Conservation (phyloP, 2,888 invertebrate genomes). For the Standfussiana lucernea region DNA sequence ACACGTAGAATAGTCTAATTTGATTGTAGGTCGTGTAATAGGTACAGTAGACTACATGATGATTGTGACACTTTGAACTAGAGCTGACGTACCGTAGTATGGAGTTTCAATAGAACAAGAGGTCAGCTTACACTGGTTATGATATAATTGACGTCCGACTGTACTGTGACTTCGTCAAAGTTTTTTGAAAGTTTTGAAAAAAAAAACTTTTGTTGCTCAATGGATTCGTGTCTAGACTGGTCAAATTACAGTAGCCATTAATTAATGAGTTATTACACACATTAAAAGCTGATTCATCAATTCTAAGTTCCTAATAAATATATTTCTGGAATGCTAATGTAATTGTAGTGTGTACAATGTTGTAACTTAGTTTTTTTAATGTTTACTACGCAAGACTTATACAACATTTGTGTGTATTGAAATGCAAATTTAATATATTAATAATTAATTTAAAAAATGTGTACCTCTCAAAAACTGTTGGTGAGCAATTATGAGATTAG, state of each 20-base stretch:
- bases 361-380: conserved; percentile 1
- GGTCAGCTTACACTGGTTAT: background rate
- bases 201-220: background rate
- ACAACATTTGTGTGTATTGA: background rate
- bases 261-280: conserved; percentile 25
- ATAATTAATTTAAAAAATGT: no score
- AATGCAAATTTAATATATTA: background rate
- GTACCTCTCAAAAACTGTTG: background rate
- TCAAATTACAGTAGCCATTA: conserved; percentile 27
- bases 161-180: background rate
- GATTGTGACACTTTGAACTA: background rate
- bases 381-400: background rate
- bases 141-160: background rate
- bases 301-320: conserved; percentile 11
- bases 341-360: background rate
- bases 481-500: background rate
- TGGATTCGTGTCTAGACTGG: conserved; percentile 14
- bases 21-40: background rate
- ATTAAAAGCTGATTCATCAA: conserved; percentile 45
- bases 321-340: conserved; percentile 16
- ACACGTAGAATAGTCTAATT: background rate
- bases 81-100: background rate
- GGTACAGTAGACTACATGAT: background rate
- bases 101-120: background rate
- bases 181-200: background rate